Evolutionary conservation across 1,140 invertebrate species (phyloP), one percentile per base, ranked within the genome.

Genomic region (Alviniconcha marisindica): DNA sequence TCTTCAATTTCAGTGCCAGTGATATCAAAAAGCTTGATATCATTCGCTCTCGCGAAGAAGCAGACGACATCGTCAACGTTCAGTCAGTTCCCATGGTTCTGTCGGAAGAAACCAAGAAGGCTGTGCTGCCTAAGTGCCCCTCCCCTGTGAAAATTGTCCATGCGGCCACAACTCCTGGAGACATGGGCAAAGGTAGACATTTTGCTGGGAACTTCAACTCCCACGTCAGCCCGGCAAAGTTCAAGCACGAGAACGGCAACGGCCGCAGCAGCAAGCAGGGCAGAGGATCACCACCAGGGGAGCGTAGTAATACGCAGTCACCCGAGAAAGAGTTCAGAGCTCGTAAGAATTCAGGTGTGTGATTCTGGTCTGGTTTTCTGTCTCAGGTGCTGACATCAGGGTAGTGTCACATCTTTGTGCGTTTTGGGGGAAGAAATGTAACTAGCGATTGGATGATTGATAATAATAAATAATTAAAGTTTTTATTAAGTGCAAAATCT

Each of bases 21-120:
- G 95, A 95, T 88, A 96, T 96, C 84, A 83, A 93, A 82, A 93
- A 95, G 78, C 91, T 96, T 83, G 94, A 95, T 88, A 95, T 96
- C 85, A 94, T 96, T 76, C 94, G 95, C 3, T 94, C 93, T 54
- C 92, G 94, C 73, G 90, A 93, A 54, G 92, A 93, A 91, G 95
- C 83, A 15, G 93, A 92, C 42, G 94, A 94, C 15, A 94, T 87
- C 51, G 51, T 89, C 12, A 80, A 81, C 2, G 89, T 88, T 33
- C 81, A 87, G 28, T 77, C 88, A 3, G 90, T 89, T 1, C 90
- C 90, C 3, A 89, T 87, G 38, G 89, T 89, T 81, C 77, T 91
- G 28, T 86, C 87, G 7, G 88, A 89, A 77, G 85, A 90, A 69
- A 82, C 84, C 48, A 84, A 89, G 48, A 81, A 85, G 42, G 77